Evolutionary conservation across 2,888 invertebrate species (phyloP).

Genomic region (Rapana venosa): DNA sequence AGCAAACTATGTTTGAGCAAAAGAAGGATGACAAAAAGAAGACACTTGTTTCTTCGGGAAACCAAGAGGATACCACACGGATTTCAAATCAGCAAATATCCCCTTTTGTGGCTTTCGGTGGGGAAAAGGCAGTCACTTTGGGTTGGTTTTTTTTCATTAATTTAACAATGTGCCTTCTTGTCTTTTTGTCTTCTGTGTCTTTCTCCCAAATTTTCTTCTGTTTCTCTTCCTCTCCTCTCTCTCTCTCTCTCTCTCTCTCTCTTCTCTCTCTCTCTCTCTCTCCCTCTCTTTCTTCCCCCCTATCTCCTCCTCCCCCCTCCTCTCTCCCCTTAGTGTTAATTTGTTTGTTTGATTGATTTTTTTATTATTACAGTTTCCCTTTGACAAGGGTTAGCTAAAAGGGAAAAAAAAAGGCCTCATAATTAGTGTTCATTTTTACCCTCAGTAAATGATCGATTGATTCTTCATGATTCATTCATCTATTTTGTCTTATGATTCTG

Average conservation of each 20-base stretch:
- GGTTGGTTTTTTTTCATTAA: too few species aligned
- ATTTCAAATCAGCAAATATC: conserved; percentile 72
- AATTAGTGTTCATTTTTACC: too few species aligned
- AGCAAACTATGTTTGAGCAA: too few species aligned
- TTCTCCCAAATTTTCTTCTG: not conserved
- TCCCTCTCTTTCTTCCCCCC: not conserved
- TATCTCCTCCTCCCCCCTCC: not conserved
- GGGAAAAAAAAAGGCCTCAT: too few species aligned
- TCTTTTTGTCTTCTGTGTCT: not conserved
- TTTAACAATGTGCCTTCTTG: not conserved
- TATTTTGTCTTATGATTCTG: not conserved
- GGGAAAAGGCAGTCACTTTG: conserved; percentile 61
- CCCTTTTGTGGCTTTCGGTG: conserved; percentile 65
- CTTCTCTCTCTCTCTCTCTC: not conserved
- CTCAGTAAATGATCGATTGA: too few species aligned
- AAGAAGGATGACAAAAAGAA: not conserved
- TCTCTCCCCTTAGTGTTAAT: too few species aligned
- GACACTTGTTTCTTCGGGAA: conserved; percentile 61
- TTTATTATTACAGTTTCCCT: too few species aligned
- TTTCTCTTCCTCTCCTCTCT: not conserved
- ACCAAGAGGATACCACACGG: conserved; percentile 70
- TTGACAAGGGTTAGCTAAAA: too few species aligned
- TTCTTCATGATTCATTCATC: too few species aligned
- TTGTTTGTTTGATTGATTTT: too few species aligned
- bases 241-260: not conserved